Evolutionary conservation across 2,797 vertebrate species (phyloP), one percentile per base, ranked within the genome.

Genomic region (Cyprinodon diabolis): DNA sequence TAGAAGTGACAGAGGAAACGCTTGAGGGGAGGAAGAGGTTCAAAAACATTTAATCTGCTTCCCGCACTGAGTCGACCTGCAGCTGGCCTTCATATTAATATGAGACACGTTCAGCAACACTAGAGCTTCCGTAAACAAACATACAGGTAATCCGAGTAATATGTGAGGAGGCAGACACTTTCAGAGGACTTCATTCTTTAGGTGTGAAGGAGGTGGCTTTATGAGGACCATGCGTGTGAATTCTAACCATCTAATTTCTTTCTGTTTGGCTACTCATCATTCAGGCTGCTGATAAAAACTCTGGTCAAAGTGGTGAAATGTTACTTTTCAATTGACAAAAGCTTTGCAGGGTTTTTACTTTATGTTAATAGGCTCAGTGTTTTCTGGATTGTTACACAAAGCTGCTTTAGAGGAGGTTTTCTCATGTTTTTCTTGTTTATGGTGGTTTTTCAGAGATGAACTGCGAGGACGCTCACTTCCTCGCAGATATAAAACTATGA

Each of bases 41-140:
- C 35, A 58, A 77, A 71, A 6, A 43, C 58, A 72, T 79, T 79
- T 71, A 79, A 80, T 81, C 72, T 43, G 75, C 68, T 67, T 84
- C 71, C 62, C 54, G 66, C 68, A 8, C 65, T 25, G 72, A 69
- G 78, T 48, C 6, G 62, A 80, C 81, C 83, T 76, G 81, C 77
- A 68, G 68, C 72, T 69, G 76, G 77, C 81, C 52, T 68, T 69
- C 52, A 57, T 23, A 65, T 75, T 83, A 84, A 71, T 71, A 56
- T 21, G 51, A 72, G 15, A 78, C 51, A 67, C 48, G 30, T 1
- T 11, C 58, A 40, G 12, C 63, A 52, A 6, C n/a, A 6, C 17
- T 35, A 35, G 25, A 58, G 56, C 9, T 17, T 70, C 65, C n/a
- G 19, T 10, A 57, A 56, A 68, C 15, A 81, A 45, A 68, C 52